Percentiles rank a stretch among this genome's conserved stretches.
Evolutionary conservation across 1,140 invertebrate genomes (phyloP).

Genomic region (Drosophila fuyamai): DNA sequence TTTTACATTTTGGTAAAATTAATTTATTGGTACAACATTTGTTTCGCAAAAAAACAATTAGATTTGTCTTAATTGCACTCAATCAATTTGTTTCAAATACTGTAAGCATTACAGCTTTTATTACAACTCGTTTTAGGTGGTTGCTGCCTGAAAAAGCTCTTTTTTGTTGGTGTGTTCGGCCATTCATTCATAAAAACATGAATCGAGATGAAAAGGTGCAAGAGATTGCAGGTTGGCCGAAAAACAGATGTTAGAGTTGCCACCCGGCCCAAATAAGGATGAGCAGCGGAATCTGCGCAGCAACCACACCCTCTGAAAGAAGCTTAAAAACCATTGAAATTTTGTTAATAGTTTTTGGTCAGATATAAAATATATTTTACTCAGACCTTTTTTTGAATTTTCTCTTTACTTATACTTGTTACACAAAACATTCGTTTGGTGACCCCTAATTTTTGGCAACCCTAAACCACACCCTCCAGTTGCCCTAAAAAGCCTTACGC

Average conservation of each 20-base stretch:
- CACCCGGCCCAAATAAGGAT: constrained; percentile 2
- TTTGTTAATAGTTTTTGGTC: neutral
- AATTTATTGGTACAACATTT: no score
- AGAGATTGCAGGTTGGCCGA: constrained; percentile 29
- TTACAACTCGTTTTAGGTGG: neutral
- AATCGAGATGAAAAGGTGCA: constrained; percentile 43
- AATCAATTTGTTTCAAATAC: no score
- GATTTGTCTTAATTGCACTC: no score
- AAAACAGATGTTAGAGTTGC: constrained; percentile 47
- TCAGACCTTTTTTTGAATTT: neutral
- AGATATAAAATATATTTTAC: neutral
- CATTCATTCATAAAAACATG: constrained; percentile 74
- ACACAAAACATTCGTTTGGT: neutral
- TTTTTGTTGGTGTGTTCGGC: constrained; percentile 16
- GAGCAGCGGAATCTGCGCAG: constrained; percentile 33
- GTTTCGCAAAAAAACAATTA: no score
- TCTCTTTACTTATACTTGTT: neutral
- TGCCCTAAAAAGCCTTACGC: constrained; percentile 82
- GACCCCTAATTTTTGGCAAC: constrained; percentile 2
- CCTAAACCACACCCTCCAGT: constrained; percentile 78
- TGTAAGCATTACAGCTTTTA: neutral
- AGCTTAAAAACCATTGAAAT: neutral
- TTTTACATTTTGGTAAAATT: no score
- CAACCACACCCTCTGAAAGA: constrained; percentile 54
- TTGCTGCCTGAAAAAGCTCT: constrained; percentile 28